Evolutionary conservation across 1,140 invertebrate genomes (phyloP).

Genomic region (Phymorhynchus buccinoides): DNA sequence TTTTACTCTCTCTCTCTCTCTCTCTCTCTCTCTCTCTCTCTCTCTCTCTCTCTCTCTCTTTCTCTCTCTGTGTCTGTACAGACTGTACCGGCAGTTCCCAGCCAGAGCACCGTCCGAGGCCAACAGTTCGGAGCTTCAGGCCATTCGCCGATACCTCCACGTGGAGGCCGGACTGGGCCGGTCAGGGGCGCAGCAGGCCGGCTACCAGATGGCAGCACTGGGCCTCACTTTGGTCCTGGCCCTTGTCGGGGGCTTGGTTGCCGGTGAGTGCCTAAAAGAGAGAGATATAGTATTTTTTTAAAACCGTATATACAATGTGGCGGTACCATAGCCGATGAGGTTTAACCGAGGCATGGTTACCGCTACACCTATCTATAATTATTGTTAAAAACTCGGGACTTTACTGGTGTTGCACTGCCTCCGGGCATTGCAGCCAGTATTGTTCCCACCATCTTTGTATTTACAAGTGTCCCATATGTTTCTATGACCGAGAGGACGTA

Average conservation of each 20-base stretch:
- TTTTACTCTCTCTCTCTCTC: neutral
- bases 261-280: conserved; percentile 78
- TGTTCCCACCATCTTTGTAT: no score
- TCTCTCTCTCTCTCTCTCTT: no score
- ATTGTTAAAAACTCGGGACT: neutral
- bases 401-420: neutral
- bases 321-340: neutral
- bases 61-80: conserved; percentile 43
- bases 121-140: conserved; percentile 53
- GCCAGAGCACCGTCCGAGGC: conserved; percentile 57
- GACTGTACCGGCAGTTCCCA: conserved; percentile 76
- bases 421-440: no score
- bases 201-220: conserved; percentile 84
- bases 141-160: conserved; percentile 41
- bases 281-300: neutral
- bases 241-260: conserved; percentile 83
- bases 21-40: neutral
- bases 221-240: conserved; percentile 82
- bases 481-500: no score
- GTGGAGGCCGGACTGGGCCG: conserved; percentile 77
- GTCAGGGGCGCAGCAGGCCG: conserved; percentile 82
- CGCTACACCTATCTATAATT: neutral
- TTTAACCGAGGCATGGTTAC: neutral
- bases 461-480: no score
- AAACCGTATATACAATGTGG: neutral